A percentile compares a stretch with the other conserved stretches of the same genome.
phyloP scores from a whole-genome alignment of 2,888 invertebrate genomes.

The Taphrorychus bicolor region DNA sequence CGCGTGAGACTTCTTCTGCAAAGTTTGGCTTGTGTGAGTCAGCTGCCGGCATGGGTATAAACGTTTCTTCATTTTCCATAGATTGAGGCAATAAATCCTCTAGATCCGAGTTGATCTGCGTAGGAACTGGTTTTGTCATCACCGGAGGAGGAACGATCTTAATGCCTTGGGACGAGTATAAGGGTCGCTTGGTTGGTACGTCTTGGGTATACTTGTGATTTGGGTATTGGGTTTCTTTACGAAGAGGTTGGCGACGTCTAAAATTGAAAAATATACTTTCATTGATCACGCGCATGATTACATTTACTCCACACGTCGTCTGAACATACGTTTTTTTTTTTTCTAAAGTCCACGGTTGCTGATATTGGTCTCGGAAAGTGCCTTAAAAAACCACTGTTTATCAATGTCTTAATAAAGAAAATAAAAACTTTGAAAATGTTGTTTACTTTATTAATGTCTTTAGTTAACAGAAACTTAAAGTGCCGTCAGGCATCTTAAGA shows the following conservation, averaged over 20 bases:
- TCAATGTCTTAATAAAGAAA: too few species aligned
- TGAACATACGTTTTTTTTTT: too few species aligned
- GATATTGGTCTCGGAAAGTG: too few species aligned
- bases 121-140: slow-evolving; percentile 21
- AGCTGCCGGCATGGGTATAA: slow-evolving; percentile 21
- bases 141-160: slow-evolving; percentile 47
- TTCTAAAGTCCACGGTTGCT: too few species aligned
- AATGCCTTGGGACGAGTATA: slow-evolving; percentile 43
- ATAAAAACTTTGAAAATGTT: too few species aligned
- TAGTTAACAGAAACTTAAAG: too few species aligned
- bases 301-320: too few species aligned
- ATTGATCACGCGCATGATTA: too few species aligned
- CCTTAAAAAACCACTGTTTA: too few species aligned
- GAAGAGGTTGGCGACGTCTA: slow-evolving; percentile 17
- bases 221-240: slow-evolving; percentile 42
- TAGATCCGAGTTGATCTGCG: slow-evolving; percentile 37
- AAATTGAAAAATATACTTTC: background rate
- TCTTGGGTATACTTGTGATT: slow-evolving; percentile 51
- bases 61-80: slow-evolving; percentile 39
- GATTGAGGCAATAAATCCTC: slow-evolving; percentile 45
- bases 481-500: too few species aligned
- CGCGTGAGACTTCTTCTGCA: too few species aligned
- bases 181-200: slow-evolving; percentile 5
- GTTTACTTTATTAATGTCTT: too few species aligned
- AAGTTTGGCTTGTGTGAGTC: background rate